These are phyloP conservation scores for Ormyrus labotus DNA, from an alignment of 2,888 invertebrate genomes.

Conservation along the genomic window DNA sequence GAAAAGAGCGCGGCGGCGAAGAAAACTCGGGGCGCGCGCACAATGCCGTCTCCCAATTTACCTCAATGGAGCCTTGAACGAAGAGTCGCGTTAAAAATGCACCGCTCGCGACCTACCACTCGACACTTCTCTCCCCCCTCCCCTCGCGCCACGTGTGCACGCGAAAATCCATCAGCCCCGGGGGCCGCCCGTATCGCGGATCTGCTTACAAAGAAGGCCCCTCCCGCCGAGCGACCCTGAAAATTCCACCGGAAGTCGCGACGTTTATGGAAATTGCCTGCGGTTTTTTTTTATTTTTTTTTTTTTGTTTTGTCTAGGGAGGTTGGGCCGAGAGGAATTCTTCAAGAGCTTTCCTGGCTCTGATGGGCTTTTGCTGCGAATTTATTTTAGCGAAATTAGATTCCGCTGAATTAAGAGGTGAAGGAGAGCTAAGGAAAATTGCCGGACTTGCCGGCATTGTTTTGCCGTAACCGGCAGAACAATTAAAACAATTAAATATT, in stretches of 20 bases:
- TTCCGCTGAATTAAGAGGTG: not conserved
- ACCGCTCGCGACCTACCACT: constrained; percentile 8
- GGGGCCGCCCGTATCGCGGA: constrained; percentile 2
- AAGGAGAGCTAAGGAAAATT: not conserved
- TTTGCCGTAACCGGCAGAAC: no score
- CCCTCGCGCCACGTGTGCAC: not conserved
- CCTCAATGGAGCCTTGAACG: constrained; percentile 37
- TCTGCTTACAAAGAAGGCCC: constrained; percentile 14
- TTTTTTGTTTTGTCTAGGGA: no score
- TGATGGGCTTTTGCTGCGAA: no score
- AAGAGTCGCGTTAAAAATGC: constrained; percentile 38
- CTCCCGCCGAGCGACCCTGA: constrained; percentile 13
- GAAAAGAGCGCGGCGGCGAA: no score
- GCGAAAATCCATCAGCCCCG: constrained; percentile 24
- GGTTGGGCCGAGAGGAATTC: no score
- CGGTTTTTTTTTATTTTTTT: not conserved
- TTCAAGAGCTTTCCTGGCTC: no score
- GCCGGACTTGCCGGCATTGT: no score
- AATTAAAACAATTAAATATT: no score
- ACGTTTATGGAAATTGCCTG: not conserved
- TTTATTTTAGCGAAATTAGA: no score
- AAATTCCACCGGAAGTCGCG: not conserved
- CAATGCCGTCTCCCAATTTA: constrained; percentile 49
- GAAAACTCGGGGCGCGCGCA: not conserved
- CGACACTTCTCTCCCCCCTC: not conserved